These are phyloP conservation scores for Labeo calbasu DNA, from an alignment of 2,797 vertebrate species.

Conservation along the genomic window DNA sequence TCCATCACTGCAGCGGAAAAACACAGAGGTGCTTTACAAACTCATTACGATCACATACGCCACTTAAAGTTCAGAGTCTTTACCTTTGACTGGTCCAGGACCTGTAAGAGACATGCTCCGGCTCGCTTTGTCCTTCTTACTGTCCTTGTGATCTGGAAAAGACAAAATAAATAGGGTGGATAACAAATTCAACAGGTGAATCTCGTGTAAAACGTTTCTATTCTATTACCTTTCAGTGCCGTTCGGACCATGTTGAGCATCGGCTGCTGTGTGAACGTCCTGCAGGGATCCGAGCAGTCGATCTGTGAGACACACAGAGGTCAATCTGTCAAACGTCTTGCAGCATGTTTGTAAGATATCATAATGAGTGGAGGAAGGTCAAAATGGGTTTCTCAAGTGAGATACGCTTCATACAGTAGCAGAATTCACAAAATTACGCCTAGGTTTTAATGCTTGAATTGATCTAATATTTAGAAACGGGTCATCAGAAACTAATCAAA, in stretches of 20 bases:
- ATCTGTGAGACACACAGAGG: constrained; percentile 33
- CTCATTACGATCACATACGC: neutral
- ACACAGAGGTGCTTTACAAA: neutral
- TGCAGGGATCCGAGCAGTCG: constrained; percentile 3
- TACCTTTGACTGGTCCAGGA: constrained; percentile 62
- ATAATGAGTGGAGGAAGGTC: neutral
- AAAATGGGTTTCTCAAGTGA: neutral
- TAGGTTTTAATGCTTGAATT: neutral
- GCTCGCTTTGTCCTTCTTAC: constrained; percentile 85
- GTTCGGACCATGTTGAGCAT: constrained; percentile 85
- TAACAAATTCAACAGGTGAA: too few relatives aligned
- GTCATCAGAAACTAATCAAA: too few relatives aligned
- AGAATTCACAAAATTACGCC: neutral
- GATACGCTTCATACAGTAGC: neutral
- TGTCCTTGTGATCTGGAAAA: constrained; percentile 83
- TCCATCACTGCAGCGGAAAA: constrained; percentile 71
- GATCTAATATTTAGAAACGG: too few relatives aligned
- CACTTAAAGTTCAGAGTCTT: neutral
- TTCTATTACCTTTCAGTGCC: constrained; percentile 80
- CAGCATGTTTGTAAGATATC: neutral
- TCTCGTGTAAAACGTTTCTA: too few relatives aligned
- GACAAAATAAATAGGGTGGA: too few relatives aligned
- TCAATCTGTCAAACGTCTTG: neutral
- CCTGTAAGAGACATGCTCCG: constrained; percentile 76
- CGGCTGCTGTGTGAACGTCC: constrained; percentile 59